Conservation (phyloP, 2,888 invertebrate genomes). For the Zhuqinia jingwanae region DNA sequence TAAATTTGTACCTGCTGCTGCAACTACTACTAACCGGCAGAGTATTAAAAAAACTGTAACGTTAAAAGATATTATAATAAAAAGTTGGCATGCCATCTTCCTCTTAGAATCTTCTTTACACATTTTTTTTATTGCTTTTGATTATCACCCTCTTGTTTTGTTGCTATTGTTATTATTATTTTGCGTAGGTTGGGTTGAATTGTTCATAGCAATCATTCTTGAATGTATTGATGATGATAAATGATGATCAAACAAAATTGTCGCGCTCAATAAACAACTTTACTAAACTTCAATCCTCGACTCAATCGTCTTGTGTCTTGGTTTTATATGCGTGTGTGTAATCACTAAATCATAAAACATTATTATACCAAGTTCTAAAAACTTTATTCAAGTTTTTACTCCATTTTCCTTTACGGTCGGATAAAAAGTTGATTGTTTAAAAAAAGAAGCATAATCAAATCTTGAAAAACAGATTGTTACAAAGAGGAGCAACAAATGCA, state of each 20-base stretch:
- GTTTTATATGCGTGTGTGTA: too few species aligned
- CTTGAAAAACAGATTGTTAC: not conserved
- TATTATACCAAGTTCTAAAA: too few species aligned
- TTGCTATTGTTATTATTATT: too few species aligned
- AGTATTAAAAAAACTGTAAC: too few species aligned
- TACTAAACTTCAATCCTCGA: too few species aligned
- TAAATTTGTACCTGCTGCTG: slow-evolving; percentile 29
- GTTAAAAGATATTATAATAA: not conserved
- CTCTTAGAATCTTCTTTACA: not conserved
- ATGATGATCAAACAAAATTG: not conserved
- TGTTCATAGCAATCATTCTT: too few species aligned
- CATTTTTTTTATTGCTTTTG: slow-evolving; percentile 33
- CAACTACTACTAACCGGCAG: too few species aligned
- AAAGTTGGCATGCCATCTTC: not conserved
- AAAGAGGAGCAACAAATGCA: not conserved
- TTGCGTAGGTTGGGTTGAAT: too few species aligned
- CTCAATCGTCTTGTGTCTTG: too few species aligned
- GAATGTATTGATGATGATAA: not conserved
- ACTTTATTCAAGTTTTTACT: too few species aligned
- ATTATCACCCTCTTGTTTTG: slow-evolving; percentile 11
- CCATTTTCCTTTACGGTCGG: not conserved
- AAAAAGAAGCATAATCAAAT: not conserved
- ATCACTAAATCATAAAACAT: too few species aligned
- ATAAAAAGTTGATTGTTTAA: slow-evolving; percentile 6
- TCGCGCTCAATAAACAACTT: not conserved